Percentiles rank a stretch among this genome's conserved stretches.
Evolutionary conservation across 2,113 vertebrate genomes (phyloP).

Genomic region (Psittacula cyanocephala): DNA sequence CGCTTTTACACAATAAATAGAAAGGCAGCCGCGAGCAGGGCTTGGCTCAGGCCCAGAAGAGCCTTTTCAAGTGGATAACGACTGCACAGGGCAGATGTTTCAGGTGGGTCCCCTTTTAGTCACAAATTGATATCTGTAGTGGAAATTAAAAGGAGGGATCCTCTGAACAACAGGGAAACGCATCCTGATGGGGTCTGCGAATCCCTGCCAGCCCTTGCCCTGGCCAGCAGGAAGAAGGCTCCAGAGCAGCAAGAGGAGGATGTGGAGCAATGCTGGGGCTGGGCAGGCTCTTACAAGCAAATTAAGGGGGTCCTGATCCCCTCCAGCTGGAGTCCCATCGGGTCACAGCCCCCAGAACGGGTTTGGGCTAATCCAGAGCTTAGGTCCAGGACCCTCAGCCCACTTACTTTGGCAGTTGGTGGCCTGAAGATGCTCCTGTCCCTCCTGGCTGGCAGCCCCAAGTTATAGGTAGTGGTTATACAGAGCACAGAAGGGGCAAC

Average conservation of each 20-base stretch:
- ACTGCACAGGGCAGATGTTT: fast-evolving
- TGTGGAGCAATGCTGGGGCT: not conserved
- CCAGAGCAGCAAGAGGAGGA: not conserved
- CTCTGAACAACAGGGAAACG: fast-evolving
- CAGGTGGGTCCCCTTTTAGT: not conserved
- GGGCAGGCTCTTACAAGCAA: not conserved
- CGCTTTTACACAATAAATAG: not conserved
- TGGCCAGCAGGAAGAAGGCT: not conserved
- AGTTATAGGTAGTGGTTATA: fast-evolving
- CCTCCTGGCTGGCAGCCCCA: not conserved
- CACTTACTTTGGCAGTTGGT: fast-evolving
- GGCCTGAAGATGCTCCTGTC: not conserved
- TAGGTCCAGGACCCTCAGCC: fast-evolving
- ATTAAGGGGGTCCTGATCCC: not conserved
- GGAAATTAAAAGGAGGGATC: not conserved
- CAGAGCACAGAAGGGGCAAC: not conserved
- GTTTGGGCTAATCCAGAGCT: not conserved
- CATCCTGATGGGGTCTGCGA: fast-evolving
- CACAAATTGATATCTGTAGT: not conserved
- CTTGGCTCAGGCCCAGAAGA: not conserved
- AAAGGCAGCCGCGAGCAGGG: fast-evolving
- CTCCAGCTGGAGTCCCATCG: not conserved
- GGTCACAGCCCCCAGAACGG: not conserved
- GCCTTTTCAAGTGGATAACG: not conserved
- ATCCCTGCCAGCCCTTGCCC: not conserved